Percentiles rank a stretch among this genome's conserved stretches.
These are phyloP conservation scores for Aelia acuminata DNA, from an alignment of 2,888 invertebrate genomes.

Conservation along the genomic window DNA sequence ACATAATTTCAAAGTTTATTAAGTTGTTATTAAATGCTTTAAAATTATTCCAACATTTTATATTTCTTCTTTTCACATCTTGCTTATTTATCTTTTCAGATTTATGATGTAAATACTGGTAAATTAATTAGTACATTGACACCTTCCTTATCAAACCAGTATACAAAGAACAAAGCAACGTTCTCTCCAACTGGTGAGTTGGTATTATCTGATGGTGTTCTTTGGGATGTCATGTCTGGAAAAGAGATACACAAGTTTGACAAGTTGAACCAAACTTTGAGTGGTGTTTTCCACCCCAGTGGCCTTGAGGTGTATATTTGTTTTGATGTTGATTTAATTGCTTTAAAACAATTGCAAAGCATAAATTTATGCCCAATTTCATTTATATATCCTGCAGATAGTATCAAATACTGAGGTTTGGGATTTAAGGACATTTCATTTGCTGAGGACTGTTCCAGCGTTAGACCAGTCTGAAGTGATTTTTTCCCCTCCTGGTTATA, in stretches of 20 bases:
- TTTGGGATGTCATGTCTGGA: conserved; percentile 92
- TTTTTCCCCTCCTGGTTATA: conserved; percentile 89
- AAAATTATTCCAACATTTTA: not conserved
- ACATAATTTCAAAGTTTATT: not conserved
- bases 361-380: not conserved
- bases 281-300: conserved; percentile 96
- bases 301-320: conserved; percentile 82
- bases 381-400: conserved; percentile 73
- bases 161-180: conserved; percentile 93
- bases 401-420: conserved; percentile 99
- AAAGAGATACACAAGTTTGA: conserved; percentile 97
- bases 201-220: conserved; percentile 94
- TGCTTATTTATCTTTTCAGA: conserved; percentile 69
- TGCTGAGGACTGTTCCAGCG: conserved; percentile 93
- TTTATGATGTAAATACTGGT: conserved; percentile 91
- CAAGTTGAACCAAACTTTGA: conserved; percentile 94
- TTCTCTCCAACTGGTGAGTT: conserved; percentile 95
- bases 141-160: conserved; percentile 90
- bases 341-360: not conserved
- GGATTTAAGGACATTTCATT: conserved; percentile 95
- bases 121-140: conserved; percentile 80
- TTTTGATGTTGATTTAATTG: not conserved
- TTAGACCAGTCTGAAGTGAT: conserved; percentile 91
- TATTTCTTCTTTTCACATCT: not conserved
- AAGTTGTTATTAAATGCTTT: not conserved